Base-by-base conservation (phyloP, 2,888 invertebrate species). In the Pycnomerus fuliginosus region DNA sequence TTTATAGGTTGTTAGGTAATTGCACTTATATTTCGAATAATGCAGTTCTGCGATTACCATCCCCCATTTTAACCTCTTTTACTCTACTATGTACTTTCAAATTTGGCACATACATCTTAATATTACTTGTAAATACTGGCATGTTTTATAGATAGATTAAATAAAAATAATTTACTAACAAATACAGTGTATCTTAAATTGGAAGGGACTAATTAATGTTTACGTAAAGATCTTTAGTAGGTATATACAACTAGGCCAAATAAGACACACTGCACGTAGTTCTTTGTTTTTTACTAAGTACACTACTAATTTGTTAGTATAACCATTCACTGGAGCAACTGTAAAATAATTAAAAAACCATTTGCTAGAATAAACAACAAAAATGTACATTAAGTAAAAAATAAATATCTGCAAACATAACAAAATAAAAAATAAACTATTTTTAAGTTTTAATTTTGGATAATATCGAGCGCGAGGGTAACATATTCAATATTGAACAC, bases 41-140 rank as follows among this genome's bases (percentile, higher is more conserved):
- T 52, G 52, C 48, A 53, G 46, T 43, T 37, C 41, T 45, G 47
- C 47, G 53, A 48, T 54, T 48, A 44, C 49, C 37, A 39, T 48
- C 30, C 49, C 41, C 37, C n/a, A n/a, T 37, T 45, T 51, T 33
- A 24, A 36, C 28, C 42, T 48, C 40, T 47, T 41, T 34, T 42
- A 45, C 30, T 11, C 11, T 8, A 30, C 17, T 48, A 42, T 40
- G 36, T 39, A 50, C 40, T 28, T 29, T 51, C 15, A 39, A 57
- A 58, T 62, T 64, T 64, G 64, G 64, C 64, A 64, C 64, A 61
- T 56, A 54, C 48, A 55, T 52, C 47, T 56, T 50, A 53, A 46
- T 43, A 47, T 49, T 51, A 53, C 41, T 47, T 36, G 30, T 30
- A 48, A 48, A 43, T 48, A 48, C 48, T 43, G 40, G 35, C 41